A percentile compares a stretch with the other conserved stretches of the same genome.
These are phyloP conservation scores for Stictocephala bisonia DNA, from an alignment of 2,888 invertebrate genomes.

Conservation along the genomic window DNA sequence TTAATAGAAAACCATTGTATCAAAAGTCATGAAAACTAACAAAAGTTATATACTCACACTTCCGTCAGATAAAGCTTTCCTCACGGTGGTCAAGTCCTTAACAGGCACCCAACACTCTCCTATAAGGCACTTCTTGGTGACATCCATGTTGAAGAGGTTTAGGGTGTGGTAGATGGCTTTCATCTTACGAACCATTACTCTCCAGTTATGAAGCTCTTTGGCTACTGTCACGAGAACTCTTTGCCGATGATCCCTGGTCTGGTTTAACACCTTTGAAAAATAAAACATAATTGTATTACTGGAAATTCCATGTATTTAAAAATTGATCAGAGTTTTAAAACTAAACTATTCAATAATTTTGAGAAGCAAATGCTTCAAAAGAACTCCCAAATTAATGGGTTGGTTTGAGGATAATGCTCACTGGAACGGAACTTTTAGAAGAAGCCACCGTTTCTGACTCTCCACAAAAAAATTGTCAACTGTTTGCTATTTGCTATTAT, in stretches of 20 bases:
- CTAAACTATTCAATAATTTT: too few relatives aligned
- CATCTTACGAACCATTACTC: conserved; percentile 86
- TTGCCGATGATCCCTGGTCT: conserved; percentile 89
- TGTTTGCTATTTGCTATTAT: too few relatives aligned
- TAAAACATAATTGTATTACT: conserved; percentile 17
- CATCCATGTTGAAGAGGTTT: conserved; percentile 92
- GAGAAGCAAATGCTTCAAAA: too few relatives aligned
- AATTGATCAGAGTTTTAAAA: not conserved
- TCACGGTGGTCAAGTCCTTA: conserved; percentile 76
- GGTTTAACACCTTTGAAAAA: conserved; percentile 77
- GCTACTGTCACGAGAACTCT: conserved; percentile 87
- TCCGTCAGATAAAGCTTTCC: conserved; percentile 82
- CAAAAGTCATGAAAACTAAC: too few relatives aligned
- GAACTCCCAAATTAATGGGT: not conserved
- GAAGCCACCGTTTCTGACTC: too few relatives aligned
- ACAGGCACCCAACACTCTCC: conserved; percentile 91
- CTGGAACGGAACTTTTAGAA: too few relatives aligned
- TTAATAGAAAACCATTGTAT: conserved; percentile 11
- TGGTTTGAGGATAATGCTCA: not conserved
- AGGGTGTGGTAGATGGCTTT: conserved; percentile 95
- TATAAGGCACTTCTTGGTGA: conserved; percentile 89
- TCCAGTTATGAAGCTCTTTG: conserved; percentile 89
- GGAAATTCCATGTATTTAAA: not conserved
- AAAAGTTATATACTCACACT: conserved; percentile 77
- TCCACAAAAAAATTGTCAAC: too few relatives aligned